phyloP scores from a whole-genome alignment of 2,113 vertebrate species.

The Microtus richardsoni region DNA sequence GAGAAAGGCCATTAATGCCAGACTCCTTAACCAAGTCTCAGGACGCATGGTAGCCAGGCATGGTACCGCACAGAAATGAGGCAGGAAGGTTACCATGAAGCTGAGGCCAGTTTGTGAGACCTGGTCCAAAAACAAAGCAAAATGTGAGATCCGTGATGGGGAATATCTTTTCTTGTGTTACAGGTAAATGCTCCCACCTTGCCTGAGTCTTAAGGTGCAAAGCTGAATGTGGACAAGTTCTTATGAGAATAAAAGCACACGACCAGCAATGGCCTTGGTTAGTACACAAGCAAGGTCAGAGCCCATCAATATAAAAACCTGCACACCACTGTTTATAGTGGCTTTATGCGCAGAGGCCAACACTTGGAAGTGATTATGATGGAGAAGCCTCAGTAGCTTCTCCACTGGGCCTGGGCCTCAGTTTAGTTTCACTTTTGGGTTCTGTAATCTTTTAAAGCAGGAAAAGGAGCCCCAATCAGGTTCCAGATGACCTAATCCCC shows the following conservation, averaged over 20 bases:
- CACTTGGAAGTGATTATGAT: background rate
- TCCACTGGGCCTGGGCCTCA: too few species aligned
- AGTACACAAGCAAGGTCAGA: background rate
- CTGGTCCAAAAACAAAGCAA: background rate
- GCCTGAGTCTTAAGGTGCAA: background rate
- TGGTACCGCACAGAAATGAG: background rate
- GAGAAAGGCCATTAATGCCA: background rate
- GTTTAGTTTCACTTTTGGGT: too few species aligned
- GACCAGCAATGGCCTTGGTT: background rate
- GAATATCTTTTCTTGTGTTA: background rate
- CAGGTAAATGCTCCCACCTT: background rate
- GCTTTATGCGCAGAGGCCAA: background rate
- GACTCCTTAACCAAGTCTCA: background rate
- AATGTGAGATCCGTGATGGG: too few species aligned
- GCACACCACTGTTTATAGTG: background rate
- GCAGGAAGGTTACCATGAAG: background rate
- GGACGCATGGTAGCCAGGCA: background rate
- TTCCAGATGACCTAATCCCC: too few species aligned
- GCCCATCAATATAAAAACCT: background rate
- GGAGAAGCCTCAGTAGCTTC: too few species aligned
- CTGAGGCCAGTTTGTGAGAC: background rate
- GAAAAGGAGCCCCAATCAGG: too few species aligned
- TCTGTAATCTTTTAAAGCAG: too few species aligned
- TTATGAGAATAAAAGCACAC: background rate
- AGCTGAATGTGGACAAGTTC: background rate